Evolutionary conservation across 2,113 vertebrate genomes (phyloP).

Genomic region (Balaenoptera acutorostrata): DNA sequence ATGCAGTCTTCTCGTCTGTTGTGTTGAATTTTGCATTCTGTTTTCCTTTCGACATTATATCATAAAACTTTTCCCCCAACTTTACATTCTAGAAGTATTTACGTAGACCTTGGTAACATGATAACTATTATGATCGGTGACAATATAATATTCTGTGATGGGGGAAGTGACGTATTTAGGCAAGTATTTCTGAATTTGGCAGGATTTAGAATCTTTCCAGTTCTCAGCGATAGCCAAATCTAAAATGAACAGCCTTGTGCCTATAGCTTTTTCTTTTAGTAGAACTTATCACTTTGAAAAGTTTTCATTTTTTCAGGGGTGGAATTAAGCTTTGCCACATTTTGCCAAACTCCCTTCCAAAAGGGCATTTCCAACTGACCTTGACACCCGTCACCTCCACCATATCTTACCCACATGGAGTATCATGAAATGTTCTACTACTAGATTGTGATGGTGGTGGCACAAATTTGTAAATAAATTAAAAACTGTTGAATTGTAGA

Average conservation of each 20-base stretch:
- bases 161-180: neutral
- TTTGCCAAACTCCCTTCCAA: neutral
- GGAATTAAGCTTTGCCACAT: neutral
- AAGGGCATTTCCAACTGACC: neutral
- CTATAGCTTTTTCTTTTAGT: neutral
- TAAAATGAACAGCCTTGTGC: neutral
- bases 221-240: neutral
- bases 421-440: neutral
- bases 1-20: accelerated
- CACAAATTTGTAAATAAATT: neutral
- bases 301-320: neutral
- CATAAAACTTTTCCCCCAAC: neutral
- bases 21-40: neutral
- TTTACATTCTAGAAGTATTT: neutral
- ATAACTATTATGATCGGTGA: neutral
- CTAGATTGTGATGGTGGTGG: neutral
- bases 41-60: neutral
- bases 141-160: neutral
- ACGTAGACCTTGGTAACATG: neutral
- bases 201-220: neutral
- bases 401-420: neutral
- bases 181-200: neutral
- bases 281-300: neutral
- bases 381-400: neutral
- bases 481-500: neutral